Evolutionary conservation across 2,797 vertebrate genomes (phyloP), one percentile per base, ranked within the genome.

Genomic region (Artibeus lituratus): DNA sequence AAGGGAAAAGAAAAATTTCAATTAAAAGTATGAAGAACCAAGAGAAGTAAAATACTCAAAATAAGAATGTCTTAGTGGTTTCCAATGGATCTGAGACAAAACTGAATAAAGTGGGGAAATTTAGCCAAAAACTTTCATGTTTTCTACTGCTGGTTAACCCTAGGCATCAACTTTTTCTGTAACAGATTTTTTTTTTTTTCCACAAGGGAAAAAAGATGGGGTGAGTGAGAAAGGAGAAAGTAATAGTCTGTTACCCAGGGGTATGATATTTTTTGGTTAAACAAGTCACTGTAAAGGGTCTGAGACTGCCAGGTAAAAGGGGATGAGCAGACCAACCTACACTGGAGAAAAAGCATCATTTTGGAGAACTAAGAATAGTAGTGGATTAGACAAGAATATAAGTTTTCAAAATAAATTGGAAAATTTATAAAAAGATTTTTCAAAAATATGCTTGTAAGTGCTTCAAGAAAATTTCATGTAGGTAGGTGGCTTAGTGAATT

Each of bases 1-100:
- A 82, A 92, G 26, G 44, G 44, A 76, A 80, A 32, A 84, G 37
- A n/a, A 26, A 91, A 76, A 74, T 94, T 94, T 97, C 81, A 92
- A 73, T 49, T 72, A 39, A 55, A 92, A 78, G 18, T 70, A 78
- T 90, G 19, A 90, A 90, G 67, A 72, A 51, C n/a, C 5, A 89
- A 76, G 78, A 76, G 72, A 74, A 91, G 67, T 93, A 69, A 84
- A 85, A 81, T 2, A 87, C 2, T 67, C 84, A 94, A 89, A 94
- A 69, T 12, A 86, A 90, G 26, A 82, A 39, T 89, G 59, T 39
- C 10, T 82, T 42, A 21, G 65, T 78, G 42, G n/a, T 77, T 95
- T 92, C 76, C 22, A 19, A 51, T 67, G 76, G 39, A 92, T 90
- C 39, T 35, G 82, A 55, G 82, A 74, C 49, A 97, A 95, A 96